Conservation (phyloP, 1,140 invertebrate genomes). For the Drosophila tsacasi region DNA sequence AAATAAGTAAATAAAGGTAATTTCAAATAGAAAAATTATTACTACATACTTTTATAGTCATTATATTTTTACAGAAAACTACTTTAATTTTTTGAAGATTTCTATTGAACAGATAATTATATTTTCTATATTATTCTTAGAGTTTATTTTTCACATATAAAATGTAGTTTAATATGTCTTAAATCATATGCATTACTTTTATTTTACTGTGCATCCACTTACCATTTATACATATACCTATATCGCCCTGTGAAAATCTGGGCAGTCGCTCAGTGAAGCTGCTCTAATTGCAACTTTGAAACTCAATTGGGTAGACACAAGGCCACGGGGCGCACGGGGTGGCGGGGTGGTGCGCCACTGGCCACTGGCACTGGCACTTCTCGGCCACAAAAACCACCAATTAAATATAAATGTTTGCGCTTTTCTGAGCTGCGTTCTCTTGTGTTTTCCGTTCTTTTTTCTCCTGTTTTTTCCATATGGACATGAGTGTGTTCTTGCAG, state of each 20-base stretch:
- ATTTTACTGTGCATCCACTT: conserved; percentile 19
- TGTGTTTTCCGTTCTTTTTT: conserved; percentile 1
- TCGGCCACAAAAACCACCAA: conserved; percentile 55
- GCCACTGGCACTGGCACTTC: conserved; percentile 40
- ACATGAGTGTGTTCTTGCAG: conserved; percentile 22
- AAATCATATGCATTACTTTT: no score
- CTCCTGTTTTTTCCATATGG: conserved; percentile 7
- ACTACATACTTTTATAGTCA: no score
- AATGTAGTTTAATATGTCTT: neutral
- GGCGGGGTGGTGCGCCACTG: conserved; percentile 11
- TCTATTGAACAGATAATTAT: no score
- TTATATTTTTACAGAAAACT: no score
- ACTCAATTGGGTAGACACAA: conserved; percentile 76
- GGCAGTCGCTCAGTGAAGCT: conserved; percentile 64
- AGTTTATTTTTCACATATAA: neutral
- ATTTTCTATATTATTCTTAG: neutral
- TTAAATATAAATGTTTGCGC: conserved; percentile 80
- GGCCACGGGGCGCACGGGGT: conserved; percentile 11
- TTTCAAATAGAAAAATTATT: no score
- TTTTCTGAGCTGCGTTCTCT: conserved; percentile 52
- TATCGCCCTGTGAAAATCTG: conserved; percentile 31
- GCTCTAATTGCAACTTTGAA: conserved; percentile 83
- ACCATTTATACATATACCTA: neutral
- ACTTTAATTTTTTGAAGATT: no score
- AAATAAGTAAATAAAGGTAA: no score